Conservation (phyloP, 2,888 invertebrate genomes). For the Andricus curvator region DNA sequence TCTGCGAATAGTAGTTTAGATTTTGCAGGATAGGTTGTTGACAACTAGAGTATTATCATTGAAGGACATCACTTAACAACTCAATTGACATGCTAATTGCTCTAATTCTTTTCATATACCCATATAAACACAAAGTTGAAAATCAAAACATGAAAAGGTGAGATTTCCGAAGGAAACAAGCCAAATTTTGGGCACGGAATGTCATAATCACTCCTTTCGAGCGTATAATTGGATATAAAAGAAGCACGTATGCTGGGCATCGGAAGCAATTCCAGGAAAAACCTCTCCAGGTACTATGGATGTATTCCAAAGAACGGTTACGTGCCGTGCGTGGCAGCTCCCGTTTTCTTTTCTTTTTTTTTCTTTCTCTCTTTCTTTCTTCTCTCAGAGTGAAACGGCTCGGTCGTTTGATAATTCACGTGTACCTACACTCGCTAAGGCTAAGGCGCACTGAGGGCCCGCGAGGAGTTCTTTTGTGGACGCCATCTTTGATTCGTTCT, state of each 20-base stretch:
- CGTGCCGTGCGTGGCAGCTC: conserved; percentile 44
- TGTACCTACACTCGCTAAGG: conserved; percentile 30
- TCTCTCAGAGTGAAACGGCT: conserved; percentile 17
- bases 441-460: conserved; percentile 10
- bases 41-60: too few relatives aligned
- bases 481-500: conserved; percentile 71
- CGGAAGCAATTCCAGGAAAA: conserved; percentile 54
- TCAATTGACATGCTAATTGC: background rate
- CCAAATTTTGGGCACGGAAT: conserved; percentile 15
- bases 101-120: background rate
- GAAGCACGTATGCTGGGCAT: conserved; percentile 35
- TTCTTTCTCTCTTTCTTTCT: conserved; percentile 12
- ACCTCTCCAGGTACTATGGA: conserved; percentile 50
- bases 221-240: conserved; percentile 31
- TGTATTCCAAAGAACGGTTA: conserved; percentile 47
- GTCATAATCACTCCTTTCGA: conserved; percentile 24
- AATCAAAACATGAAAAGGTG: background rate
- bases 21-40: too few relatives aligned
- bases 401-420: background rate
- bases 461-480: conserved; percentile 62
- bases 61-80: too few relatives aligned
- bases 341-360: conserved; percentile 42
- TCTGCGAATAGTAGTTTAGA: background rate
- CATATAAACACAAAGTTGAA: background rate
- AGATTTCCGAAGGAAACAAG: conserved; percentile 1